These are phyloP conservation scores for Podilymbus podiceps DNA, from an alignment of 2,113 vertebrate species.

Conservation along the genomic window DNA sequence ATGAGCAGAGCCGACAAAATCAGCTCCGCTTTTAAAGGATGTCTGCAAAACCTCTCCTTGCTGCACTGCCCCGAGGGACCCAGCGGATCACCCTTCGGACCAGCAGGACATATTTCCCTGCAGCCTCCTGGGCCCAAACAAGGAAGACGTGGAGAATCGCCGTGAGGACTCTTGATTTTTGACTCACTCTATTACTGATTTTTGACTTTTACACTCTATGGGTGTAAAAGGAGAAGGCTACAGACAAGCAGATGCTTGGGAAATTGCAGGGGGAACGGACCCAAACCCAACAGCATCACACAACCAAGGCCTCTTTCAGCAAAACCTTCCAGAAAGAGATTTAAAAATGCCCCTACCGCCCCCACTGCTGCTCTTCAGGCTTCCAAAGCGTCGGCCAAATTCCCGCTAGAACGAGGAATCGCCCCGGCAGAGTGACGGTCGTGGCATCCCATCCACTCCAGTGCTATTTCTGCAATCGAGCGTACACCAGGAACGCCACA, in stretches of 20 bases:
- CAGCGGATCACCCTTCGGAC: neutral
- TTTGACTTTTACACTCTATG: too few species aligned
- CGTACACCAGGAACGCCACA: neutral
- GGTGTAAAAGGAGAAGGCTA: neutral
- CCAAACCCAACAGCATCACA: neutral
- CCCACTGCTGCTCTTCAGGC: neutral
- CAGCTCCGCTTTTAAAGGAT: neutral
- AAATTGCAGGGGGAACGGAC: neutral
- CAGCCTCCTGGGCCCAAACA: neutral
- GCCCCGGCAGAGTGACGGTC: accelerated
- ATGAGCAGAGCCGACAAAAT: neutral
- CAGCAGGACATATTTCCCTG: neutral
- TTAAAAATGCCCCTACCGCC: accelerated
- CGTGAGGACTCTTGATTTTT: too few species aligned
- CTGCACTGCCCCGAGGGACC: neutral
- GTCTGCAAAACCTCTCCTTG: neutral
- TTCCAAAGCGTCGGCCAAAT: neutral
- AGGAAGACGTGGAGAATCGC: neutral
- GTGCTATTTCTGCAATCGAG: neutral
- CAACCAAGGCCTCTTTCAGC: constrained; percentile 25
- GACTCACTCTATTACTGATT: too few species aligned
- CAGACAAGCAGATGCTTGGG: neutral
- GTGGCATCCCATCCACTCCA: accelerated
- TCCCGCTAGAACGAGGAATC: neutral
- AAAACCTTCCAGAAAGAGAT: neutral